Evolutionary conservation across 2,888 invertebrate species (phyloP), one percentile per base, ranked within the genome.

Genomic region (Oconnorella tubifera): DNA sequence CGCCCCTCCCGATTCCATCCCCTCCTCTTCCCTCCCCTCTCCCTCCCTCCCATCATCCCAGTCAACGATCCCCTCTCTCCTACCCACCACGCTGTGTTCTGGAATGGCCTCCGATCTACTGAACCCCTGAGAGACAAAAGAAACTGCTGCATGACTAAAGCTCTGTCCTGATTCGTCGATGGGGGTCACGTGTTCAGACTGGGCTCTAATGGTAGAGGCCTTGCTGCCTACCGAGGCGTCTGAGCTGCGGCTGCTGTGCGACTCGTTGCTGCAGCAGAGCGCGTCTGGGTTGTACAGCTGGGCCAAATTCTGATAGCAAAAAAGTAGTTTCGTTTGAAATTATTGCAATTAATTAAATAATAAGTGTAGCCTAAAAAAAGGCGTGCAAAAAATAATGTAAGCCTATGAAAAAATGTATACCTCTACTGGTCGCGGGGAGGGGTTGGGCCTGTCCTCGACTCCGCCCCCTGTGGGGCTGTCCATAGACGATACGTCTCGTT

Each of bases 241-340:
- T 2, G 50, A 50, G 31, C 60, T 60, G 2, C 49, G 48, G 29
- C 60, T 60, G 60, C 60, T 60, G 50, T 60, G 60, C 3, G 60
- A 60, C n/a, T 60, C 60, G 28, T 28, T 50, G 48, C 60, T 50
- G 31, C 48, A 60, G 19, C 60, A 10, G 28, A 49, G 48, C 19
- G 40, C 40, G 40, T 59, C 59, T 4, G 25, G 25, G 48, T 28
- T 59, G 40, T 59, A 59, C 40, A 59, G 33, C 33, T 23, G 59
- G 3, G 40, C 40, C 40, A 19, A 10, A 19, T 40, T 19, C 40
- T 40, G 40, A 10, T 10, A 19, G 40, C 40, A 40, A 40, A 10
- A 40, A n/a, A n/a, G n/a, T n/a, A n/a, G n/a, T n/a, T n/a, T n/a
- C n/a, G n/a, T n/a, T n/a, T n/a, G n/a, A n/a, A n/a, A n/a, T n/a